phyloP scores from a whole-genome alignment of 2,113 vertebrate genomes.

The Antennarius striatus region DNA sequence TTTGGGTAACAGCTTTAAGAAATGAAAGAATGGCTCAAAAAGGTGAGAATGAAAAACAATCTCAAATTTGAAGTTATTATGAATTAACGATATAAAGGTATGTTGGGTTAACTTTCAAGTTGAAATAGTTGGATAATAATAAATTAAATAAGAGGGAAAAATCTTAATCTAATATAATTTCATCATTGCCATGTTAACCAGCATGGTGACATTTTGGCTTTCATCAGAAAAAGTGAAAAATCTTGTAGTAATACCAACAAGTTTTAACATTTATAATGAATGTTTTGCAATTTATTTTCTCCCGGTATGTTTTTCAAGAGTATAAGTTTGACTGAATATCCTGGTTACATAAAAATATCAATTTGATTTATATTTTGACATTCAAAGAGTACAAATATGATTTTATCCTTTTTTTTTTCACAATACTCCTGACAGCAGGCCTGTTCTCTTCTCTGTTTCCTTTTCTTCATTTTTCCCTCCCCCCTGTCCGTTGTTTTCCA shows the following conservation, averaged over 20 bases:
- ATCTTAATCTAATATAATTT: too few relatives aligned
- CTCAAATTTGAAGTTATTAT: neutral
- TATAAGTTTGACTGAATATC: too few relatives aligned
- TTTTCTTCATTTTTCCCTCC: neutral
- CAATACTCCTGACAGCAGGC: neutral
- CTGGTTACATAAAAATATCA: neutral
- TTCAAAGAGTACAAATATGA: neutral
- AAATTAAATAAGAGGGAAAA: neutral
- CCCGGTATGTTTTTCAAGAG: too few relatives aligned
- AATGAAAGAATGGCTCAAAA: neutral
- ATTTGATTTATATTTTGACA: slow-evolving; percentile 1
- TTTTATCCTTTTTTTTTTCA: too few relatives aligned
- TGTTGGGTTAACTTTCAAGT: neutral
- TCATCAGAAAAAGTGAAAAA: too few relatives aligned
- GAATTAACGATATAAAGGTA: too few relatives aligned
- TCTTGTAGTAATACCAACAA: too few relatives aligned
- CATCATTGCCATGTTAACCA: too few relatives aligned
- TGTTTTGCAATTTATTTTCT: too few relatives aligned
- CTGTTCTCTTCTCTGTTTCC: neutral
- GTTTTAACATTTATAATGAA: too few relatives aligned
- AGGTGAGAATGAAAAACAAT: neutral
- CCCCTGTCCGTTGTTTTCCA: slow-evolving; percentile 1
- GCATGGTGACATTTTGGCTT: too few relatives aligned
- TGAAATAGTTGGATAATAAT: neutral
- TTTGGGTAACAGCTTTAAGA: too few relatives aligned